Evolutionary conservation across 1,140 invertebrate species (phyloP), one percentile per base, ranked within the genome.

Genomic region (Megalonaias nervosa): DNA sequence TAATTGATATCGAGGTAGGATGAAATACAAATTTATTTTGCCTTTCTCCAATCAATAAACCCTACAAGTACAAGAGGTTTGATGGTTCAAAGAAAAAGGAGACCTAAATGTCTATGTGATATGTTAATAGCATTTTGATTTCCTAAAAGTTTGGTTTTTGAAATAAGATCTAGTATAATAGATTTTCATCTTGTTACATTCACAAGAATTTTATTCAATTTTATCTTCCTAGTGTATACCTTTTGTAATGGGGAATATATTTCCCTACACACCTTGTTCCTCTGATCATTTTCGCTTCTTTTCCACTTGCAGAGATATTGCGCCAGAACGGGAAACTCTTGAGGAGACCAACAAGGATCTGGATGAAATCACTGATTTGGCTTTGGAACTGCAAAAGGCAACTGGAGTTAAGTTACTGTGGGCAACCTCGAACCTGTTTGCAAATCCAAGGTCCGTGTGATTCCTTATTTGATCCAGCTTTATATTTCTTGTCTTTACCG

Each of bases 351-450:
- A 91, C 79, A 79, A 85, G 21, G 92, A 93, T 72, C 91, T 93
- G 84, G 93, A 94, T 69, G 93, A 93, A 72, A 91, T 94, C 1
- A 83, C 90, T 11, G 93, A 94, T 60, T 91, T 93, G 71, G 91
- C 93, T 4, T 86, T 89, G 57, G 92, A 94, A 77, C 85, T 94
- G 74, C 91, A 92, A 75, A 91, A 93, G 71, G 89, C 92, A 68
- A 92, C 90, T 59, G 93, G 93, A 16, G 86, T 94, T 16, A 93
- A 93, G 81, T 87, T 93, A n/a, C 78, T 94, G 26, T 94, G 93
- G 94, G 91, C 93, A 14, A 93, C 93, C 12, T 92, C 92, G 16
- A 93, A 94, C 84, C 85, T 94, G 23, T 93, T 94, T 85, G 91
- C 92, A 38, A 89, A 93, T 88, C 88, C 90, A 11, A 92, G 93